Evolutionary conservation across 2,888 invertebrate species (phyloP), one percentile per base, ranked within the genome.

Genomic region (Drosophila fulvimacula): DNA sequence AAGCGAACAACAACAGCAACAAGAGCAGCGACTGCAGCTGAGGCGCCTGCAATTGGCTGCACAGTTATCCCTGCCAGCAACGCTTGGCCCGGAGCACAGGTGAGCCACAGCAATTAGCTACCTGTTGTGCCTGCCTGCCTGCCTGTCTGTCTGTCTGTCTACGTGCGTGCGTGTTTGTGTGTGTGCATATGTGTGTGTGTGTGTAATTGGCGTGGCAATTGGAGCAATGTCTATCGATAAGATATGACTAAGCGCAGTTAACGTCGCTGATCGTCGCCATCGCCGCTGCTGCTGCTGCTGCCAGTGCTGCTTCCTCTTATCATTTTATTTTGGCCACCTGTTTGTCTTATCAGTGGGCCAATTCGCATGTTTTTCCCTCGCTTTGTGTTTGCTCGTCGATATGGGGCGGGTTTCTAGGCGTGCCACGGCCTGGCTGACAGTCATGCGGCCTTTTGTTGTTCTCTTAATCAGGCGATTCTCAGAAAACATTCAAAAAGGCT

Each of bases 41-140:
- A 19, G 61, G 34, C 72, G 80, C 49, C 62, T 63, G 15, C 80
- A 68, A 46, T 73, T 76, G 62, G 58, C 51, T 57, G 70, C 76
- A 56, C 79, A 82, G 57, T 62, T 53, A 27, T 73, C 72, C 63
- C 59, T 79, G 67, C 83, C 70, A 17, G 82, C 78, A 32, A 62
- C 76, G 39, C 44, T 57, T 38, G 56, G 51, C 36, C 62, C 52
- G 48, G 70, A 66, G 30, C 55, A 73, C 70, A 64, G 76, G 76
- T 76, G 42, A 73, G 46, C 9, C 39, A 21, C 13, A 51, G 19
- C 49, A 48, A 62, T 56, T 51, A 66, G 32, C 68, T 59, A 53
- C 52, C 51, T 59, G 42, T 68, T 65, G 36, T 41, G 48, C 49
- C 30, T 48, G 48, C 48, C 30, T 30, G 30, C 0, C 48, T 30